These are phyloP conservation scores for Atopsyche davidsoni DNA, from an alignment of 1,140 invertebrate genomes.

Conservation along the genomic window DNA sequence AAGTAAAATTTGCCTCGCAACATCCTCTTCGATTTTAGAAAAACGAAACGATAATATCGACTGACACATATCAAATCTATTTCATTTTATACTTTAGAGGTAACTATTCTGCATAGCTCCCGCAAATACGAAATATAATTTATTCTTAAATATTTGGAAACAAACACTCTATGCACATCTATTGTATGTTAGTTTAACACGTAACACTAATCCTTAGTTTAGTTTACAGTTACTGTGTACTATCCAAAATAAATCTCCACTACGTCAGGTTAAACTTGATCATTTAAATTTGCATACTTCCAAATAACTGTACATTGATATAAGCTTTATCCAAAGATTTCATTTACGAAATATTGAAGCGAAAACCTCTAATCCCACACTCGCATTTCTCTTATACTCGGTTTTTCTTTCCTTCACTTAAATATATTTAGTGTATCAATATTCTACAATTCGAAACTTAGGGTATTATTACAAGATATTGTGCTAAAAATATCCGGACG, in stretches of 20 bases:
- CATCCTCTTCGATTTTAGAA: constrained; percentile 10
- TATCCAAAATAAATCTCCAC: constrained; percentile 31
- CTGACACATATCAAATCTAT: constrained; percentile 31
- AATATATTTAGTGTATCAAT: constrained; percentile 27
- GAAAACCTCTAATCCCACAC: constrained; percentile 8
- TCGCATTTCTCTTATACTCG: neutral
- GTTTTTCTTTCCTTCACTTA: constrained; percentile 15
- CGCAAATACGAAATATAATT: constrained; percentile 28
- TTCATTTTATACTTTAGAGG: constrained; percentile 25
- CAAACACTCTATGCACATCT: constrained; percentile 30
- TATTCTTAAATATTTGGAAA: constrained; percentile 26
- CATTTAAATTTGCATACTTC: constrained; percentile 24
- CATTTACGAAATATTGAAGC: constrained; percentile 20
- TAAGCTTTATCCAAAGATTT: constrained; percentile 27
- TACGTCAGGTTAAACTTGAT: constrained; percentile 24
- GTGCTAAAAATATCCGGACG: constrained; percentile 32
- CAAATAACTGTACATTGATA: constrained; percentile 31
- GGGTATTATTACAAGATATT: constrained; percentile 30
- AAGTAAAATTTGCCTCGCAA: constrained; percentile 23
- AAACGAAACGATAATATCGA: constrained; percentile 23
- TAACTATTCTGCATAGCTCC: constrained; percentile 24
- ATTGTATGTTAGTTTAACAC: constrained; percentile 29
- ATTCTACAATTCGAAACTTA: constrained; percentile 30
- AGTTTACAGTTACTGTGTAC: constrained; percentile 28
- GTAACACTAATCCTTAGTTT: constrained; percentile 19